Base-by-base conservation (phyloP, 2,113 vertebrate genomes). In the Pleuronectes platessa region DNA sequence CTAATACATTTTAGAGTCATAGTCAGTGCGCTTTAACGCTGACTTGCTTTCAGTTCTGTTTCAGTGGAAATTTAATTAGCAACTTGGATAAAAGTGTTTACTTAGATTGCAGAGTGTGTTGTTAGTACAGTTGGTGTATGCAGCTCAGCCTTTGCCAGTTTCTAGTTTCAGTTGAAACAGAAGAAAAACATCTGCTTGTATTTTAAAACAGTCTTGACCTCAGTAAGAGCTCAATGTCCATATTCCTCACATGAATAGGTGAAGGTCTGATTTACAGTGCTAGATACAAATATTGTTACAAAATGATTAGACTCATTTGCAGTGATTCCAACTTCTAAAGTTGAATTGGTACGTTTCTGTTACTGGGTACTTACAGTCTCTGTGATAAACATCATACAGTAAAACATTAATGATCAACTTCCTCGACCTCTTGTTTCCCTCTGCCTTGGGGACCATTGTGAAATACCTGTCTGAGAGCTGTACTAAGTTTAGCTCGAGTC, bases 391-490 rank as follows among this genome's bases (percentile, higher is more conserved):
- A 76, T 6, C 0, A 63, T 65, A 56, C 65, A 82, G 70, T 81
- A 87, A 81, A 86, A 69, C 62, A 88, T 89, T 79, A 87, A 89
- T 88, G 68, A 82, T 86, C 79, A 73, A 82, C 84, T 81, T 86
- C 63, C 56, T 31, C n/a, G 49, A 82, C 76, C 66, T 81, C 68
- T 67, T 71, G 78, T 62, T 78, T 83, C 63, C 49, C 70, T 72
- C 60, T 71, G 61, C 73, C 62, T 74, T 17, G 3, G 67, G 61
- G 12, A 70, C 42, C 11, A 40, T 91, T 91, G 86, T 45, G 78
- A 90, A 91, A 89, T 86, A 56, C 56, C 63, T 20, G 65, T 73
- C 68, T 82, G 77, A 76, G 54, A 83, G 56, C 54, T 9, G 13
- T 60, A 5, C 86, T 79, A 90, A 87, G 86, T 92, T 85, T 89